Evolutionary conservation across 2,888 invertebrate species (phyloP).

Genomic region (Lysandra bellargus): DNA sequence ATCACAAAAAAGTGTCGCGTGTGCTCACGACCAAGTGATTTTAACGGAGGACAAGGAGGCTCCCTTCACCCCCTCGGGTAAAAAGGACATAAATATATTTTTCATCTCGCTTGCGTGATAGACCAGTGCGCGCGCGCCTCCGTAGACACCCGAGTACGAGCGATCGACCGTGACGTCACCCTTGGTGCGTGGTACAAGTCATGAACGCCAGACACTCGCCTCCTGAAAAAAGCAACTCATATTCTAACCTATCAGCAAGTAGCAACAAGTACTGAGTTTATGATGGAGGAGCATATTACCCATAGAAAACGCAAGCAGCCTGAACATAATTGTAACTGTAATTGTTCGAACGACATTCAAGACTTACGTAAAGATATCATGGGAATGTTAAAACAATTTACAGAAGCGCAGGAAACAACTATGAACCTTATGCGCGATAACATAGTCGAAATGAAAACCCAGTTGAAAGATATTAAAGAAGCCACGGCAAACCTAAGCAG

Average conservation of each 20-base stretch:
- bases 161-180: background rate
- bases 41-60: too few relatives aligned
- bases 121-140: background rate
- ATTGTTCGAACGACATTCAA: background rate
- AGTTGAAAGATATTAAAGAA: background rate
- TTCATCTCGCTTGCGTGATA: background rate
- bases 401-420: background rate
- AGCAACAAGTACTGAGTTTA: background rate
- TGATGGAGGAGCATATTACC: background rate
- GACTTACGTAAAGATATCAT: background rate
- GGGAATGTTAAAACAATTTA: background rate
- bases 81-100: background rate
- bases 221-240: background rate
- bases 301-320: constrained; percentile 1
- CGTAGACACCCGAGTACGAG: background rate
- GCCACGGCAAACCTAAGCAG: background rate
- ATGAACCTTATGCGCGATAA: background rate
- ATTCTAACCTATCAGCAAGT: background rate
- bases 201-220: background rate
- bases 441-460: background rate
- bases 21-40: too few relatives aligned
- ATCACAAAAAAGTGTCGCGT: too few relatives aligned
- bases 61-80: background rate
- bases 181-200: constrained; percentile 4
- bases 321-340: constrained; percentile 1